Conservation (phyloP, 2,797 vertebrate species). For the Uromys caudimaculatus region DNA sequence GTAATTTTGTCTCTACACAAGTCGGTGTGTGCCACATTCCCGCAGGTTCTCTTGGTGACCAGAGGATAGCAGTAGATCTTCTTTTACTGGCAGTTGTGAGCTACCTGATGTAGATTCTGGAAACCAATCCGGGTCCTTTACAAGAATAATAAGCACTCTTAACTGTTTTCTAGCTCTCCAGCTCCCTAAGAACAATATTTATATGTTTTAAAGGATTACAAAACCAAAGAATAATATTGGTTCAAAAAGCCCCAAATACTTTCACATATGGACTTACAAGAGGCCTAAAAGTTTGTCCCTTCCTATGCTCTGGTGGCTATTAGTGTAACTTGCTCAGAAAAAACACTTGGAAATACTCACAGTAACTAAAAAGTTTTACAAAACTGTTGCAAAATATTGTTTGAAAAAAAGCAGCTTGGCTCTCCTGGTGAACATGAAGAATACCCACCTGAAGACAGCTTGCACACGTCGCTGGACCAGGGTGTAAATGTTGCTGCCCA, state of each 20-base stretch:
- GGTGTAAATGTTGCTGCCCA: background rate
- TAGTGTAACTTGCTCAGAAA: background rate
- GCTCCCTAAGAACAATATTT: background rate
- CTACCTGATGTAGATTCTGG: too few relatives aligned
- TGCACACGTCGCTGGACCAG: background rate
- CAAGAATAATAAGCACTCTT: too few relatives aligned
- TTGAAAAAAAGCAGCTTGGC: background rate
- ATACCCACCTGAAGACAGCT: background rate
- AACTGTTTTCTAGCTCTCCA: too few relatives aligned
- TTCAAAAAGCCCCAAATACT: background rate
- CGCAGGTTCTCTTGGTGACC: background rate
- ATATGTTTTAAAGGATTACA: slow-evolving; percentile 1
- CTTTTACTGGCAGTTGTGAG: background rate
- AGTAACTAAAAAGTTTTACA: background rate
- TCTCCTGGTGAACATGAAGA: background rate
- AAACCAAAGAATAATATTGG: background rate
- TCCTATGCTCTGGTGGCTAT: background rate
- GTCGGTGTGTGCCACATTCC: background rate
- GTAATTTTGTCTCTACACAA: background rate
- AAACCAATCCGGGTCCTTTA: too few relatives aligned
- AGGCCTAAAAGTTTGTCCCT: background rate
- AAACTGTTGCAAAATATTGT: background rate
- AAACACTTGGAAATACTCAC: slow-evolving; percentile 9
- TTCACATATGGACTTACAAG: background rate
- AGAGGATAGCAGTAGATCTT: background rate